Evolutionary conservation across 1,140 invertebrate genomes (phyloP).

Genomic region (Drosophila oshimai): DNA sequence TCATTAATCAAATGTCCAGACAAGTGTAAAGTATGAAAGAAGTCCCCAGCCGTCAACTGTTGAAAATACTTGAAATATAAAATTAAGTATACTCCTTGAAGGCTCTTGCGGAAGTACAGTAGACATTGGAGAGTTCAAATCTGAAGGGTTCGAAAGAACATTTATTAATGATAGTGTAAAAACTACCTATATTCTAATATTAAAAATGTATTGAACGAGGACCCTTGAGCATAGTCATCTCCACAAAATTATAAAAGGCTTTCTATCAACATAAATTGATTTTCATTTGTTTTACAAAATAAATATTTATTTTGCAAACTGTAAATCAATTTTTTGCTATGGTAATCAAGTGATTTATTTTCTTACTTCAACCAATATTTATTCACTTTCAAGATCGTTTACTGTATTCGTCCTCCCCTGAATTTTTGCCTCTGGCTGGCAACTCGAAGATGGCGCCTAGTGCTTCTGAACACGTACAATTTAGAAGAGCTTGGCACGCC

Average conservation of each 20-base stretch:
- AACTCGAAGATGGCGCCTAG: slow-evolving; percentile 38
- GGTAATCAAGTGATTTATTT: neutral
- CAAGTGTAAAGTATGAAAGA: slow-evolving; percentile 72
- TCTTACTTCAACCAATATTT: neutral
- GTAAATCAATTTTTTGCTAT: too few relatives aligned
- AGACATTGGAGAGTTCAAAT: neutral
- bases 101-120: slow-evolving; percentile 24
- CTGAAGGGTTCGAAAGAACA: too few relatives aligned
- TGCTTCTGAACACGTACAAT: slow-evolving; percentile 17
- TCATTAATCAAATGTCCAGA: slow-evolving; percentile 81
- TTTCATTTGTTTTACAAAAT: too few relatives aligned
- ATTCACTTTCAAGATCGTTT: neutral
- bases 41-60: slow-evolving; percentile 4
- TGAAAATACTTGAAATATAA: slow-evolving; percentile 42
- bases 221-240: too few relatives aligned
- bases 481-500: slow-evolving; percentile 28
- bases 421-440: neutral
- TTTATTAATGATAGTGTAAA: too few relatives aligned
- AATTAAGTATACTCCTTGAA: slow-evolving; percentile 33
- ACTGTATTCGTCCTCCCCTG: slow-evolving; percentile 10
- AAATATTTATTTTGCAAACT: too few relatives aligned
- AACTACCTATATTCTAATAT: too few relatives aligned
- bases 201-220: too few relatives aligned
- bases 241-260: too few relatives aligned
- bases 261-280: too few relatives aligned